Conservation (phyloP, 2,797 vertebrate genomes). For the Otolemur crassicaudatus region DNA sequence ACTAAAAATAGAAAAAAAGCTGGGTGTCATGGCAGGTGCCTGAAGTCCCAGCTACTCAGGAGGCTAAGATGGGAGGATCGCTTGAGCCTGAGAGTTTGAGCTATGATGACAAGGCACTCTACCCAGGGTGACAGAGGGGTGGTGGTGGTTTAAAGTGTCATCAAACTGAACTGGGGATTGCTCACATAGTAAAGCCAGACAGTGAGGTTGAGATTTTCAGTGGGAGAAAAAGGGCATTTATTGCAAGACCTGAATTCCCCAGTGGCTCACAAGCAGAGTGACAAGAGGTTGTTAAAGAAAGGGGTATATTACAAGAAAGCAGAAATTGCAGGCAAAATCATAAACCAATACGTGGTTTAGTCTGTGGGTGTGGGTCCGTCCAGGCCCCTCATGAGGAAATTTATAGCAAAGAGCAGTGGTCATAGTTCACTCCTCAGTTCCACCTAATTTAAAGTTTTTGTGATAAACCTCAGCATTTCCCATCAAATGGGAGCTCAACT, state of each 20-base stretch:
- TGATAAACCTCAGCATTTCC: too few relatives aligned
- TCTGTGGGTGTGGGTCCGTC: neutral
- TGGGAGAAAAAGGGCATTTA: neutral
- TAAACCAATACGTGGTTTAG: neutral
- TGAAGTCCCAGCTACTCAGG: too few relatives aligned
- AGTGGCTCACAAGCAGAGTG: neutral
- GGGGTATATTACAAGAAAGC: neutral
- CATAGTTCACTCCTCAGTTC: neutral
- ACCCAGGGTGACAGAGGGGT: too few relatives aligned
- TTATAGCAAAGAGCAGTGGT: neutral
- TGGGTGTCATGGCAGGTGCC: too few relatives aligned
- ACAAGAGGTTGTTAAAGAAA: neutral
- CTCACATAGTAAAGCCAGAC: too few relatives aligned
- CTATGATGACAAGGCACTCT: too few relatives aligned
- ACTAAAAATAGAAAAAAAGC: too few relatives aligned
- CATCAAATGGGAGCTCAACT: neutral
- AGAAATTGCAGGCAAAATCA: neutral
- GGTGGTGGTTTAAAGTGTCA: too few relatives aligned
- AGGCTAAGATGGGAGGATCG: too few relatives aligned
- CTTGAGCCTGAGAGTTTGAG: too few relatives aligned
- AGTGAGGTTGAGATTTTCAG: neutral
- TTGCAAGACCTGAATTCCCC: neutral
- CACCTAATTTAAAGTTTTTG: neutral
- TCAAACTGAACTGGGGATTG: too few relatives aligned
- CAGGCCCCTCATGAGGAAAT: neutral